phyloP scores from a whole-genome alignment of 2,888 invertebrate genomes.

The Leucophora obtusa region DNA sequence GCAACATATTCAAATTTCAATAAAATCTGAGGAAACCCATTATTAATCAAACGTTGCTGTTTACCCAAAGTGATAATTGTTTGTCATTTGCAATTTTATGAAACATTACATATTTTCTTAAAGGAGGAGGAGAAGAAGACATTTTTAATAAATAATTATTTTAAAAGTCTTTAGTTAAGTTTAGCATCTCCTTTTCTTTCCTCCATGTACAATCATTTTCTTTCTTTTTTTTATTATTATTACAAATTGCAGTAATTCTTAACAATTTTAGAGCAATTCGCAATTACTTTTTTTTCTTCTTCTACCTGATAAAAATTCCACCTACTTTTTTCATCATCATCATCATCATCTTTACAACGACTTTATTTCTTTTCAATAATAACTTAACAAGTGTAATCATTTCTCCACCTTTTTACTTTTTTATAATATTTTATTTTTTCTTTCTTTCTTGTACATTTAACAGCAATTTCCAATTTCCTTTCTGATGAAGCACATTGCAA shows the following conservation, averaged over 20 bases:
- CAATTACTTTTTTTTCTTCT: slow-evolving; percentile 26
- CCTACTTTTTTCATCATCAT: slow-evolving; percentile 70
- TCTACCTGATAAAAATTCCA: slow-evolving; percentile 67
- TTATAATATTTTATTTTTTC: slow-evolving; percentile 37
- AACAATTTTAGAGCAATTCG: slow-evolving; percentile 57
- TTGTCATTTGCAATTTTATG: too few species aligned
- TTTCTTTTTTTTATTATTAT: background rate
- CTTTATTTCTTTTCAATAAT: slow-evolving; percentile 69
- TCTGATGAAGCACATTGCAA: slow-evolving; percentile 78
- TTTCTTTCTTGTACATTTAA: slow-evolving; percentile 63
- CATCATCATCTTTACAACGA: slow-evolving; percentile 59
- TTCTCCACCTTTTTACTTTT: slow-evolving; percentile 56
- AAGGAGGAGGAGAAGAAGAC: too few species aligned
- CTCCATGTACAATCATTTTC: background rate
- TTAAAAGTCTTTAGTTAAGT: too few species aligned
- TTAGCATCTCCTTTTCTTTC: too few species aligned
- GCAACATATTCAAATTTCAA: too few species aligned
- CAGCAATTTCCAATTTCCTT: slow-evolving; percentile 78
- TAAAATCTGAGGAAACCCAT: too few species aligned
- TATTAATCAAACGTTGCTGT: too few species aligned
- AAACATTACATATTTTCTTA: too few species aligned
- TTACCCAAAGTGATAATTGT: too few species aligned
- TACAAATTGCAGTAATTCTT: slow-evolving; percentile 54
- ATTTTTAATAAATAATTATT: too few species aligned
- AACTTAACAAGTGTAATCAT: slow-evolving; percentile 68